Base-by-base conservation (phyloP, 2,113 vertebrate species). In the Xiphophorus hellerii region DNA sequence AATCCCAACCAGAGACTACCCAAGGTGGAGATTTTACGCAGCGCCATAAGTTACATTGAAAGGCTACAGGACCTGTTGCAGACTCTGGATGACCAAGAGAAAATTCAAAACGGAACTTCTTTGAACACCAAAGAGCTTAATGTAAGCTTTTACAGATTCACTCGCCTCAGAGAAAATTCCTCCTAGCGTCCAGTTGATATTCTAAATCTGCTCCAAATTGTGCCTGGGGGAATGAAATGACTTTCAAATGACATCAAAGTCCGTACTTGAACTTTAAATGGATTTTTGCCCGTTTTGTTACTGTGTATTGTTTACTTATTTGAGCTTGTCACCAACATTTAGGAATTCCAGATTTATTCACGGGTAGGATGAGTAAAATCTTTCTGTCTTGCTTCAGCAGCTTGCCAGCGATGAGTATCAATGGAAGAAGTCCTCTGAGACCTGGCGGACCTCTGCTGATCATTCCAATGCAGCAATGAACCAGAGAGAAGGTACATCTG, bases 21-120 rank as follows among this genome's bases (percentile, higher is more conserved):
- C 89, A 99, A 98, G 88, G 98, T 99, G 90, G 97, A 99, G 95
- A 99, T 99, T 83, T 94, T 99, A 90, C 95, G 97, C 82, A 98
- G 98, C 58, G 98, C 98, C 84, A 99, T 99, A 90, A 96, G 87
- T 93, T 99, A 99, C 94, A 99, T 99, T 1, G 98, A 99, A 91
- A 91, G 95, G 74, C 93, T 99, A 28, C 98, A 99, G 90, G 97
- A 97, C 33, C 93, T 99, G 84, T 91, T 99, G 86, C 97, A 97
- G 66, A 93, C 94, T 12, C 92, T 99, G 91, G 97, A 99, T 81
- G 96, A 97, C 83, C 96, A 97, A 81, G 97, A 98, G 39, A 95
- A 95, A 64, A 89, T 93, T 83, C 95, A 94, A 71, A 89, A 93
- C 5, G 94, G 94, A 33, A 85, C 96, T 13, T 79, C 94, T 25